phyloP scores from a whole-genome alignment of 2,797 vertebrate species.

The Sorex maritimensis region DNA sequence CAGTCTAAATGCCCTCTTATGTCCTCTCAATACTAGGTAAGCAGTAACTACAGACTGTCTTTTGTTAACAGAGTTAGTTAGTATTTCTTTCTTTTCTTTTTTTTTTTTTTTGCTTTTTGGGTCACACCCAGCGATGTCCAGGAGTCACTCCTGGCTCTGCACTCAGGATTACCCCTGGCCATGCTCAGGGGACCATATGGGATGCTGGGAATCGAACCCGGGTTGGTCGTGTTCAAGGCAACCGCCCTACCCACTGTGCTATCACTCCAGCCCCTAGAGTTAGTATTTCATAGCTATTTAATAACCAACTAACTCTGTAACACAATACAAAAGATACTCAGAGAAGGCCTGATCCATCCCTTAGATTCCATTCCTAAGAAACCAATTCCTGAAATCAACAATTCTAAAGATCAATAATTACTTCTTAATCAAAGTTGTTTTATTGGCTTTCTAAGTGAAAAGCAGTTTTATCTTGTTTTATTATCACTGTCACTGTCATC shows the following conservation, averaged over 20 bases:
- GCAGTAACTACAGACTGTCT: conserved; percentile 26
- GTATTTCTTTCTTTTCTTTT: neutral
- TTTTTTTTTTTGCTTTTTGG: too few species aligned
- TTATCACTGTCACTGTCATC: neutral
- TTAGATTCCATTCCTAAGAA: neutral
- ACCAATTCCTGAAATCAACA: conserved; percentile 36
- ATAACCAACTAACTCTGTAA: conserved; percentile 35
- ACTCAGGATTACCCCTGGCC: too few species aligned
- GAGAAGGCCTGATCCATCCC: conserved; percentile 3
- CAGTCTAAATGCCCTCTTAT: neutral
- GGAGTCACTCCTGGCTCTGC: too few species aligned
- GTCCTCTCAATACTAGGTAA: neutral
- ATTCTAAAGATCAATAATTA: conserved; percentile 54
- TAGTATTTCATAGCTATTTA: conserved; percentile 36
- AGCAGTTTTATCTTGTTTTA: conserved; percentile 57
- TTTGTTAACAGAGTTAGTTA: neutral
- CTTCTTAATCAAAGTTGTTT: conserved; percentile 55
- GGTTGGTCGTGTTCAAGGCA: too few species aligned
- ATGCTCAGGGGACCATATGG: too few species aligned
- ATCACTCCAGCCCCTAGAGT: neutral
- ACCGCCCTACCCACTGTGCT: too few species aligned
- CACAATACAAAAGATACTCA: conserved; percentile 46
- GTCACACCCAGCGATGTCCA: too few species aligned
- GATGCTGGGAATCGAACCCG: too few species aligned
- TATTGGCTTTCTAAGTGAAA: conserved; percentile 34